Conservation (phyloP, 30 jellyfish, hydroid and myxozoan genomes). For the Clytia hemisphaerica region DNA sequence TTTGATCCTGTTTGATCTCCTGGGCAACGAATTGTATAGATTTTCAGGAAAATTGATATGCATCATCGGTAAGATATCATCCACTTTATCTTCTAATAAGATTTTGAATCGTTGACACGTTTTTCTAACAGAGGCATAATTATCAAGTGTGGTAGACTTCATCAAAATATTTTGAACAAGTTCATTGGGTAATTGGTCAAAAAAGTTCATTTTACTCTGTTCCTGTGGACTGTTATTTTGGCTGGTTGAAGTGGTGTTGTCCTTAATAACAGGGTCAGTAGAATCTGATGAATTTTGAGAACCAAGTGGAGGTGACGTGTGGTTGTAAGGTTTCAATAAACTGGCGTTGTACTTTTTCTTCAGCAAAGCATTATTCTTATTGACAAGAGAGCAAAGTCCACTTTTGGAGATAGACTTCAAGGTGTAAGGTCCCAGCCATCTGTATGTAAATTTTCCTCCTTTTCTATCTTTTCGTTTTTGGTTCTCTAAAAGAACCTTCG, state of each 20-base stretch:
- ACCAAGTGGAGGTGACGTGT: too few species aligned
- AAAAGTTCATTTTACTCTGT: not conserved
- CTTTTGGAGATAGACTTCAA: not conserved
- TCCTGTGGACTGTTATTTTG: too few species aligned
- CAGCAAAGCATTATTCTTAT: not conserved
- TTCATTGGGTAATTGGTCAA: conserved; percentile 12
- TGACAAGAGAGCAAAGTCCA: not conserved
- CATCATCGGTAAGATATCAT: conserved; percentile 9
- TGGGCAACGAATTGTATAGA: not conserved
- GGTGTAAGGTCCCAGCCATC: too few species aligned
- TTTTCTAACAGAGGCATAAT: conserved; percentile 9
- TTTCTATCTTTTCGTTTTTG: too few species aligned
- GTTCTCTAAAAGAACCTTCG: not conserved
- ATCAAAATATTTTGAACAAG: not conserved
- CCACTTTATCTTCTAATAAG: not conserved
- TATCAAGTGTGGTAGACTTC: not conserved
- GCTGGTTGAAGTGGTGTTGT: too few species aligned
- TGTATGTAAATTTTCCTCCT: too few species aligned
- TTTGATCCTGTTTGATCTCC: conserved; percentile 9
- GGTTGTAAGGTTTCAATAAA: not conserved
- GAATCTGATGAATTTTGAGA: too few species aligned
- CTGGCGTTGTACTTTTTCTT: conserved; percentile 8
- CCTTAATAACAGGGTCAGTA: too few species aligned
- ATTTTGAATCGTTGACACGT: conserved; percentile 18
- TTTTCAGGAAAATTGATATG: conserved; percentile 14